A percentile compares a stretch with the other conserved stretches of the same genome.
phyloP scores from a whole-genome alignment of 2,797 vertebrate species.

The Hoplostethus mediterraneus region DNA sequence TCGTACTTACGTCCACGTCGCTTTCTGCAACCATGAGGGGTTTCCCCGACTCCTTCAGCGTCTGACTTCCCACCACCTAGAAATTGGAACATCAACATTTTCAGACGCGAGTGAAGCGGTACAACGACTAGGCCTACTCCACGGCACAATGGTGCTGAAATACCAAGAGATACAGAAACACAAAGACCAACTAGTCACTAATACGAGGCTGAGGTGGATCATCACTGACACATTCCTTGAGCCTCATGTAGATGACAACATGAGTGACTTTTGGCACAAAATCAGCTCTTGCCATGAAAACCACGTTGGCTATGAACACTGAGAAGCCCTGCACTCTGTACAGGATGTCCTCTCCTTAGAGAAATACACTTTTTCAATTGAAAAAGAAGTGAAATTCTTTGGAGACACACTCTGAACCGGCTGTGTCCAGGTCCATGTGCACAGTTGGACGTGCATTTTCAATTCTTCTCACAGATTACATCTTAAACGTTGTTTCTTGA shows the following conservation, averaged over 20 bases:
- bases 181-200: constrained; percentile 48
- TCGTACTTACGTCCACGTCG: constrained; percentile 92
- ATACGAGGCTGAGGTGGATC: constrained; percentile 33
- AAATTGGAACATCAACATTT: constrained; percentile 29
- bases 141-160: constrained; percentile 11
- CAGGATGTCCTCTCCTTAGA: not conserved
- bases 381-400: not conserved
- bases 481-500: not conserved
- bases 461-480: not conserved
- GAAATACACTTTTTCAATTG: not conserved
- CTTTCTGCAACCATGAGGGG: constrained; percentile 96
- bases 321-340: constrained; percentile 55
- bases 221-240: constrained; percentile 31
- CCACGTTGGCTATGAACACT: constrained; percentile 57
- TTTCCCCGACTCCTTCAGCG: constrained; percentile 87
- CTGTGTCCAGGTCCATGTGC: constrained; percentile 1
- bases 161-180: constrained; percentile 39
- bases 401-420: not conserved
- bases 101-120: constrained; percentile 1
- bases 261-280: constrained; percentile 50
- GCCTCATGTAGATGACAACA: constrained; percentile 49
- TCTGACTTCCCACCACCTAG: constrained; percentile 90
- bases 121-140: not conserved
- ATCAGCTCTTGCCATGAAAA: constrained; percentile 55
- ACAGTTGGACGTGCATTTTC: not conserved